Evolutionary conservation across 2,113 vertebrate species (phyloP).

Genomic region (Pteronura brasiliensis): DNA sequence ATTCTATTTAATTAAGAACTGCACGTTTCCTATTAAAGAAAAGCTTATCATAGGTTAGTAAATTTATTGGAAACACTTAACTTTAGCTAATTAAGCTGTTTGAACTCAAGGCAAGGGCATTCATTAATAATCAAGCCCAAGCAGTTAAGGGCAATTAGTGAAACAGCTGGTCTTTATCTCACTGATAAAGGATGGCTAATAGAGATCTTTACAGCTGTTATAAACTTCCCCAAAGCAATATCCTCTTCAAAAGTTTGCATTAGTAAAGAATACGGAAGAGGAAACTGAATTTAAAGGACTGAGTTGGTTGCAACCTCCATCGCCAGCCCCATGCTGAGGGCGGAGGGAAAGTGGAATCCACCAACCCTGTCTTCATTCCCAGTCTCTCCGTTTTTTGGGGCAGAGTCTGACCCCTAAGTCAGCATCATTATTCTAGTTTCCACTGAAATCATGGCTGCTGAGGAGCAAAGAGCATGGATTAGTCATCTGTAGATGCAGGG

Average conservation of each 20-base stretch:
- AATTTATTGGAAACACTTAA: slow-evolving; percentile 78
- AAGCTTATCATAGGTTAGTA: slow-evolving; percentile 78
- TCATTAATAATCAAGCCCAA: slow-evolving; percentile 75
- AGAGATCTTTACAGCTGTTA: slow-evolving; percentile 75
- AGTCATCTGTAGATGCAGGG: neutral
- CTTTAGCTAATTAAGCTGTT: slow-evolving; percentile 77
- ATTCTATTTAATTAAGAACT: slow-evolving; percentile 77
- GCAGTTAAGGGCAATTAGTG: slow-evolving; percentile 77
- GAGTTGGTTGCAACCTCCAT: neutral
- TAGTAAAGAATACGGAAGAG: slow-evolving; percentile 17
- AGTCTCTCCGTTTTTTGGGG: neutral
- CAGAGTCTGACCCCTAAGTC: neutral
- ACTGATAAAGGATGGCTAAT: slow-evolving; percentile 71
- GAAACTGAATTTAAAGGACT: neutral
- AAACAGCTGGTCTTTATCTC: slow-evolving; percentile 78
- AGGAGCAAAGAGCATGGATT: too few species aligned
- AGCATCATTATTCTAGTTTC: too few species aligned
- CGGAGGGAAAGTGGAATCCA: neutral
- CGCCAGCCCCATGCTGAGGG: neutral
- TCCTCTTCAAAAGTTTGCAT: slow-evolving; percentile 51
- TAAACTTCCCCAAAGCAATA: slow-evolving; percentile 59
- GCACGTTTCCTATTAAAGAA: slow-evolving; percentile 72
- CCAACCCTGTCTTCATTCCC: rapidly evolving
- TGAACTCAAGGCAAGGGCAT: slow-evolving; percentile 74
- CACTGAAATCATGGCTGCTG: neutral